A percentile compares a stretch with the other conserved stretches of the same genome.
Conservation (phyloP, 2,797 vertebrate species). For the Syngnathus rostellatus region DNA sequence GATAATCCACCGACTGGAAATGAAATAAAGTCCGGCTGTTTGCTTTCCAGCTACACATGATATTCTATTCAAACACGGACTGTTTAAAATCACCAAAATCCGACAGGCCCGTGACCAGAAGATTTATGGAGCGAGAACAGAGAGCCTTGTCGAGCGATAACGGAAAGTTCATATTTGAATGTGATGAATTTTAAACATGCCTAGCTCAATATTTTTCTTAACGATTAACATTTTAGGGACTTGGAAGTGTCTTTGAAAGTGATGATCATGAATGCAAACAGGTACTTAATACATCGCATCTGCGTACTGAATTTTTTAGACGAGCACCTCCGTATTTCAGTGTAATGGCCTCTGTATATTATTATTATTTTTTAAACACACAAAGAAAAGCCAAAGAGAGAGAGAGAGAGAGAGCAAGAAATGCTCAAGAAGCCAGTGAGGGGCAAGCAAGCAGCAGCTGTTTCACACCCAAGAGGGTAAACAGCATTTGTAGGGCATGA, state of each 20-base stretch:
- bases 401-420: not conserved
- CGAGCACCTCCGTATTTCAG: constrained; percentile 28
- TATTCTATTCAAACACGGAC: too few relatives aligned
- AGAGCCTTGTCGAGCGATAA: constrained; percentile 3
- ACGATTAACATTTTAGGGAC: constrained; percentile 11
- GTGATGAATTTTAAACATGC: constrained; percentile 22
- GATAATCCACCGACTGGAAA: constrained; percentile 11
- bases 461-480: constrained; percentile 64
- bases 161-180: constrained; percentile 6
- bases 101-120: too few relatives aligned
- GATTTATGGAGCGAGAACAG: not conserved
- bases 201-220: constrained; percentile 18
- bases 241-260: constrained; percentile 17
- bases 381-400: not conserved
- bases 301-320: constrained; percentile 19
- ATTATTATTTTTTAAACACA: constrained; percentile 5
- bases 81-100: too few relatives aligned
- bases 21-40: constrained; percentile 11
- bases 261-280: constrained; percentile 11
- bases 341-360: constrained; percentile 31
- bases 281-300: constrained; percentile 10
- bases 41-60: constrained; percentile 5
- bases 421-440: constrained; percentile 14
- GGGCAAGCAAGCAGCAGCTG: constrained; percentile 48
- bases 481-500: constrained; percentile 68